Base-by-base conservation (phyloP, 2,797 vertebrate species). In the Acrocephalus scirpaceus region DNA sequence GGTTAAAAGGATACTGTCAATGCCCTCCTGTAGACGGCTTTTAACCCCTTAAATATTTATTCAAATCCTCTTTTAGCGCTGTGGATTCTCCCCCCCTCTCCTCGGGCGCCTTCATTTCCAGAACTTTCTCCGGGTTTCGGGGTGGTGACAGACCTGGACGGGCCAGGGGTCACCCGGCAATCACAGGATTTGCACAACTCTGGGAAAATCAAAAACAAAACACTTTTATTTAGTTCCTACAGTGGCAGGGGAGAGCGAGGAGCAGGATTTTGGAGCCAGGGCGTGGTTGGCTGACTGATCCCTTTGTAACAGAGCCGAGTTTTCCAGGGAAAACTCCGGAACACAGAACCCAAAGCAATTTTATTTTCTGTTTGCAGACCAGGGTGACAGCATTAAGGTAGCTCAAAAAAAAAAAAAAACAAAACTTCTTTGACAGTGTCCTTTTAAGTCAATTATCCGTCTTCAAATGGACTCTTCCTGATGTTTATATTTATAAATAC, bases 401-500 rank as follows among this genome's bases (percentile, higher is more conserved):
- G 90, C 91, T 88, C 82, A 17, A 38, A 38, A 38, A 38, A 38
- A 10, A 38, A 38, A 38, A 38, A 38, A 38, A 10, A 38, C 11
- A 38, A 38, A 81, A 81, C 77, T 58, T 75, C 77, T 95, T 95
- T 91, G 87, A 79, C 91, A 87, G 90, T 92, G 93, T 95, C 93
- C 90, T 93, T 95, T 92, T 75, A 85, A 94, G 92, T 92, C 90
- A 92, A 64, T 76, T 80, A 91, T 90, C 90, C 34, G 40, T 90
- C 94, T 93, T 70, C 89, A 67, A 70, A 93, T 92, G 92, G 93
- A 88, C 90, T 92, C 82, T 82, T 95, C 93, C 81, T 90, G 70
- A 75, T 83, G 93, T 95, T 88, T 97, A 94, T 96, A 96, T 97
- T 96, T 97, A 97, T 96, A 96, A 96, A 89, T 91, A 92, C 83